Percentiles rank a stretch among this genome's conserved stretches.
Conservation (phyloP, 2,113 vertebrate genomes). For the Fulmarus glacialis region DNA sequence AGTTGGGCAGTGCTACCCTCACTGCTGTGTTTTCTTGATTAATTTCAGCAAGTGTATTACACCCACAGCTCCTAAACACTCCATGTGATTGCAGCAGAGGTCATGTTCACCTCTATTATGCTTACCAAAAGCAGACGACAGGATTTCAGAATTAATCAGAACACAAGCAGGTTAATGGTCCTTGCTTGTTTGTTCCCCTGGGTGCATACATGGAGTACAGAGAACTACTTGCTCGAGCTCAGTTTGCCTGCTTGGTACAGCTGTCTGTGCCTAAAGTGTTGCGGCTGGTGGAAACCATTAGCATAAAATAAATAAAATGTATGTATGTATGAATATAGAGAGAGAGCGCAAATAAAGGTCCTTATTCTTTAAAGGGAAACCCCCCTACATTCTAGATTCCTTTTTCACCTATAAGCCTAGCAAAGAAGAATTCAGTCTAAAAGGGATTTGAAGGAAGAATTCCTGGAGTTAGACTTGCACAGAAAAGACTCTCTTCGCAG, state of each 20-base stretch:
- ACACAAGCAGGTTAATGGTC: neutral
- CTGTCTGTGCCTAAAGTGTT: neutral
- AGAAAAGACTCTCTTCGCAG: neutral
- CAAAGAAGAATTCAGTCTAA: neutral
- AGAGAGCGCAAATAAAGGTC: neutral
- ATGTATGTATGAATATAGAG: neutral
- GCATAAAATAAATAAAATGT: neutral
- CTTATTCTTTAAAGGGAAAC: neutral
- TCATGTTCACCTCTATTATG: slow-evolving; percentile 22
- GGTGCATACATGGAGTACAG: neutral
- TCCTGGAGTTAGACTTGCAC: neutral
- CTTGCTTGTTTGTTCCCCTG: slow-evolving; percentile 20
- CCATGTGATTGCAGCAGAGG: neutral
- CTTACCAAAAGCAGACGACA: neutral
- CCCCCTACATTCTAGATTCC: neutral
- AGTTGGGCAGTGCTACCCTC: neutral
- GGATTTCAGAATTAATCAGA: slow-evolving; percentile 38
- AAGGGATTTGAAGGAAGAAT: neutral
- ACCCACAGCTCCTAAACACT: neutral
- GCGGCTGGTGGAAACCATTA: neutral
- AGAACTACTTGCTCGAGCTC: neutral
- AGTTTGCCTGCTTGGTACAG: neutral
- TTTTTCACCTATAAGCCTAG: neutral
- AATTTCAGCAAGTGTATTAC: slow-evolving; percentile 20
- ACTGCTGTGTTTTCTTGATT: slow-evolving; percentile 16